Evolutionary conservation across 2,113 vertebrate genomes (phyloP).

Genomic region (Lampris incognitus): DNA sequence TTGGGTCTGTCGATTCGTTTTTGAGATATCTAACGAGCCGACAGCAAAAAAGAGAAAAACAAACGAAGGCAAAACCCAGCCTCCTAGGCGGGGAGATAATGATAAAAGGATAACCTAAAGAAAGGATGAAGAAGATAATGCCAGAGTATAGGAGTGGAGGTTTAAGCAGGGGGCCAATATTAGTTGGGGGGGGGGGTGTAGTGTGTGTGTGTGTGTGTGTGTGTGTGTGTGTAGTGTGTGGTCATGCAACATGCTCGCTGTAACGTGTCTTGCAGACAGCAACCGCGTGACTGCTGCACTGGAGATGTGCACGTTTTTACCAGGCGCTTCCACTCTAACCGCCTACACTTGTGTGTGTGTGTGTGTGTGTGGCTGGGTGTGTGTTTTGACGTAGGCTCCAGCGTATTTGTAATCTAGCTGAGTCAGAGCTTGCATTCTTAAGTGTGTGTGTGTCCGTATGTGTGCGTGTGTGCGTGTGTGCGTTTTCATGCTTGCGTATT

Average conservation of each 20-base stretch:
- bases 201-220: background rate
- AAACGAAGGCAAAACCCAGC: too few relatives aligned
- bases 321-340: background rate
- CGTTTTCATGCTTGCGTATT: background rate
- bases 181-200: background rate
- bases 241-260: constrained; percentile 1
- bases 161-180: background rate
- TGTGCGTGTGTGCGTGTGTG: constrained; percentile 13
- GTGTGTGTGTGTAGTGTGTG: background rate
- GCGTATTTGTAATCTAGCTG: background rate
- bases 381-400: background rate
- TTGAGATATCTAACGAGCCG: too few relatives aligned
- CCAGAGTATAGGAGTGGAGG: too few relatives aligned
- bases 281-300: background rate
- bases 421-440: background rate
- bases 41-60: too few relatives aligned
- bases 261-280: background rate
- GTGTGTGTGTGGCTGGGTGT: background rate
- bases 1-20: too few relatives aligned
- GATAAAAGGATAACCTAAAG: too few relatives aligned
- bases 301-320: background rate
- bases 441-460: constrained; percentile 11
- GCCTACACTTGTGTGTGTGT: background rate
- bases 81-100: too few relatives aligned
- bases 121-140: too few relatives aligned